Evolutionary conservation across 1,140 invertebrate species (phyloP).

Genomic region (Geopemphigus sp.): DNA sequence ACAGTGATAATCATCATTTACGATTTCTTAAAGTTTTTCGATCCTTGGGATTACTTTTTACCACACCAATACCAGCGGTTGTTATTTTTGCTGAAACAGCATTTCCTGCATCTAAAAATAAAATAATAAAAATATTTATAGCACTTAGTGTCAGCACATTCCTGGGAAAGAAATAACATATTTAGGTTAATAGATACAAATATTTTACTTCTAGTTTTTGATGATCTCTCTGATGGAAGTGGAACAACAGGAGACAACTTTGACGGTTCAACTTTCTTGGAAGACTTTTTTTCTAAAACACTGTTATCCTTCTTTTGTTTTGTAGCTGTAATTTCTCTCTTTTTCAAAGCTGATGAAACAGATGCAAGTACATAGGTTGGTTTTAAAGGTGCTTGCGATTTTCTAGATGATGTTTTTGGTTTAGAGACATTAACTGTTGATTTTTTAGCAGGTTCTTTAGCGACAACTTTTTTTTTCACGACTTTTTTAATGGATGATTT

Average conservation of each 20-base stretch:
- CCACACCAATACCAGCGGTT: conserved; percentile 54
- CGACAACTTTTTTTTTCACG: conserved; percentile 17
- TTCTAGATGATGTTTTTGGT: conserved; percentile 13
- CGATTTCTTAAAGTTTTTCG: conserved; percentile 36
- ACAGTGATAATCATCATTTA: conserved; percentile 9
- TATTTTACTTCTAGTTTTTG: conserved; percentile 53
- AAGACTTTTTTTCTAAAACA: conserved; percentile 48
- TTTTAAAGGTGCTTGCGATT: conserved; percentile 38
- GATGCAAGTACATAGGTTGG: conserved; percentile 46
- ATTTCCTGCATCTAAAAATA: conserved; percentile 50
- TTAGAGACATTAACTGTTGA: not conserved
- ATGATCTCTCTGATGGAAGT: conserved; percentile 50
- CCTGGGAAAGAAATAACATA: not conserved
- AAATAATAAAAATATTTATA: not conserved
- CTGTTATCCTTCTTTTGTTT: conserved; percentile 34
- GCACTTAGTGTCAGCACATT: not conserved
- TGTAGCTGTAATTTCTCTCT: conserved; percentile 50
- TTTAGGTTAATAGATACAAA: not conserved
- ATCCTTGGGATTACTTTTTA: conserved; percentile 38
- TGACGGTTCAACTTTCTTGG: conserved; percentile 41
- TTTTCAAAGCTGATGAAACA: conserved; percentile 43
- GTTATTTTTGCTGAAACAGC: conserved; percentile 50
- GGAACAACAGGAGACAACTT: conserved; percentile 39
- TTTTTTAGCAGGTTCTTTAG: conserved; percentile 47
- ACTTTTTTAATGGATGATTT: conserved; percentile 28